Evolutionary conservation across 2,113 vertebrate genomes (phyloP).

Genomic region (Natator depressus): DNA sequence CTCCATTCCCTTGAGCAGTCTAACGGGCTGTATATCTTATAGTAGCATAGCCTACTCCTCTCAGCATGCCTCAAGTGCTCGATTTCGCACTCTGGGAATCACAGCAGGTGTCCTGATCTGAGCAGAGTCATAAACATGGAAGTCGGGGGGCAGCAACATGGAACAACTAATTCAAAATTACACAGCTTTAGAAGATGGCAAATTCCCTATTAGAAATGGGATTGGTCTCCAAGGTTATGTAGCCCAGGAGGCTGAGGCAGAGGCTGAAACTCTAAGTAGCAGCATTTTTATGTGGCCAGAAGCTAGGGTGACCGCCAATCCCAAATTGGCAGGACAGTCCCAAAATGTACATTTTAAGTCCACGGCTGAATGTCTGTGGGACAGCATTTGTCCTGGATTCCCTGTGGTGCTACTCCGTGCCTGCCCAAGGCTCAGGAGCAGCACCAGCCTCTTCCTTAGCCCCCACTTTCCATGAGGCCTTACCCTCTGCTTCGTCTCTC

Average conservation of each 20-base stretch:
- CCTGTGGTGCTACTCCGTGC: too few relatives aligned
- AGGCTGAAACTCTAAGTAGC: not conserved
- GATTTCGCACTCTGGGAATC: not conserved
- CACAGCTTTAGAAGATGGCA: not conserved
- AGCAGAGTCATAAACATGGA: not conserved
- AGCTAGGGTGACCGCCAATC: too few relatives aligned
- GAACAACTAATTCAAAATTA: not conserved
- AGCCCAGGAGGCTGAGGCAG: not conserved
- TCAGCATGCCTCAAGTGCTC: not conserved
- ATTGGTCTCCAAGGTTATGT: not conserved
- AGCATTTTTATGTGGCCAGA: not conserved
- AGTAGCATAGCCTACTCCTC: not conserved
- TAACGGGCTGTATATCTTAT: not conserved
- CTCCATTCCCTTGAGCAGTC: not conserved
- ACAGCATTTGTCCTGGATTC: too few relatives aligned
- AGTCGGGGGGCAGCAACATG: not conserved
- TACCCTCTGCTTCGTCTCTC: too few relatives aligned
- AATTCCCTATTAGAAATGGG: not conserved
- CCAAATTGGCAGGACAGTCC: too few relatives aligned
- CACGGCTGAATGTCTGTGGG: too few relatives aligned
- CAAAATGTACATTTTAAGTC: too few relatives aligned
- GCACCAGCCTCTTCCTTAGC: too few relatives aligned
- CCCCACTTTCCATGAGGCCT: too few relatives aligned
- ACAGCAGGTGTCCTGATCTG: not conserved
- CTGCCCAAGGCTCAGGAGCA: too few relatives aligned